Conservation (phyloP, 1,140 invertebrate genomes). For the Trissolcus basalis region DNA sequence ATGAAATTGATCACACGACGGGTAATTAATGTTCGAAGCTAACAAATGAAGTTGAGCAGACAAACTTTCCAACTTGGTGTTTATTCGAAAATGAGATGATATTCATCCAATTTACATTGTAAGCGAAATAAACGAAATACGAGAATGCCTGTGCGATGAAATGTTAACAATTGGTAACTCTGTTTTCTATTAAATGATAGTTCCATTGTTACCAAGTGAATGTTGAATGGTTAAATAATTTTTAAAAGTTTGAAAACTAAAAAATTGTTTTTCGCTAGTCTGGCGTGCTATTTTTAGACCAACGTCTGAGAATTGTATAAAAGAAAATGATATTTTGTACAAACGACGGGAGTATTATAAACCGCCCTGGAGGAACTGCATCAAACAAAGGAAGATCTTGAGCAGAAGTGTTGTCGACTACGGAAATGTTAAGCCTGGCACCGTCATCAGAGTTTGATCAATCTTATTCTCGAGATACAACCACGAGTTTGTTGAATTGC, state of each 20-base stretch:
- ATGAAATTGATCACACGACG: conserved; percentile 37
- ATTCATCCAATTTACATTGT: background rate
- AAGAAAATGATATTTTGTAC: conserved; percentile 37
- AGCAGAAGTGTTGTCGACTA: conserved; percentile 42
- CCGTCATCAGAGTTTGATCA: conserved; percentile 51
- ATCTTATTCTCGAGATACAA: conserved; percentile 47
- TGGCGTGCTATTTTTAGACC: background rate
- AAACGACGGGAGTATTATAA: conserved; percentile 41
- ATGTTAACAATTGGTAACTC: too few species aligned
- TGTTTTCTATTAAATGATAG: too few species aligned
- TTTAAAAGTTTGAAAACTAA: background rate
- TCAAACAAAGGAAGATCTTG: conserved; percentile 46
- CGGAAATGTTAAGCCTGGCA: conserved; percentile 46
- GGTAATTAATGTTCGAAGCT: conserved; percentile 45
- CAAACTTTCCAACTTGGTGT: conserved; percentile 22
- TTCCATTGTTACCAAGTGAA: too few species aligned
- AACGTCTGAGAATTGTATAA: conserved; percentile 16
- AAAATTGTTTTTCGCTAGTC: background rate
- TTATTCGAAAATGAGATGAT: conserved; percentile 17
- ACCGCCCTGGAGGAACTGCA: conserved; percentile 35
- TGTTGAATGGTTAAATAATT: too few species aligned
- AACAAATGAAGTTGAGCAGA: conserved; percentile 38
- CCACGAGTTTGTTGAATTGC: conserved; percentile 43
- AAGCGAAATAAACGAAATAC: too few species aligned
- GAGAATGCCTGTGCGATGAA: too few species aligned